Base-by-base conservation (phyloP, 2,113 vertebrate species). In the Mixornis gularis region DNA sequence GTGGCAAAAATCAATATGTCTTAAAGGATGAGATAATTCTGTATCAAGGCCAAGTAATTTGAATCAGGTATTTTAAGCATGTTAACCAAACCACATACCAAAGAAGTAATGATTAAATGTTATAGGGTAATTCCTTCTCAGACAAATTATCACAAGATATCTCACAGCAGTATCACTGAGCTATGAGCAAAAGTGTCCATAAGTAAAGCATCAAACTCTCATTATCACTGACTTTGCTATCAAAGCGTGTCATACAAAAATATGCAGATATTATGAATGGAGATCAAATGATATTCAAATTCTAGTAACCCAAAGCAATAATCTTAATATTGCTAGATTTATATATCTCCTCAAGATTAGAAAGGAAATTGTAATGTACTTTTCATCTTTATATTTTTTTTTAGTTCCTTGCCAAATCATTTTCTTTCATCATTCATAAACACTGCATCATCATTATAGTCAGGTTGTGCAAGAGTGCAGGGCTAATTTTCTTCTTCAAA, bases 81-180 rank as follows among this genome's bases (percentile, higher is more conserved):
- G 87, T 90, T 94, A 95, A 91, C 68, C 91, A 93, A 70, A 94
- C 19, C 79, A 95, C 66, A 97, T 79, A 97, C 95, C 97, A 97
- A 97, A 97, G 91, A 72, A 94, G 26, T 53, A 93, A 95, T 94
- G 87, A 96, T 94, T 92, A 87, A 77, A 76, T 90, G 60, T 95
- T 95, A 72, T 12, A 95, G 52, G 38, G 20, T 71, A 92, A 90
- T 89, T 96, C 52, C 85, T 95, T 95, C 90, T 59, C 92, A 96
- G 94, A 95, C 73, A 93, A 95, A 90, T 94, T 87, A 89, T 81
- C 53, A 62, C 48, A 80, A 89, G 69, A 51, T 84, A 84, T 87
- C 90, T 95, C 65, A 69, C 74, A 90, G 79, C 1, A 3, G 34
- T 72, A 92, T 79, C 91, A 90, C 85, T 91, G 85, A 72, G 41